Conservation (phyloP, 2,113 vertebrate species). For the Connochaetes taurinus region DNA sequence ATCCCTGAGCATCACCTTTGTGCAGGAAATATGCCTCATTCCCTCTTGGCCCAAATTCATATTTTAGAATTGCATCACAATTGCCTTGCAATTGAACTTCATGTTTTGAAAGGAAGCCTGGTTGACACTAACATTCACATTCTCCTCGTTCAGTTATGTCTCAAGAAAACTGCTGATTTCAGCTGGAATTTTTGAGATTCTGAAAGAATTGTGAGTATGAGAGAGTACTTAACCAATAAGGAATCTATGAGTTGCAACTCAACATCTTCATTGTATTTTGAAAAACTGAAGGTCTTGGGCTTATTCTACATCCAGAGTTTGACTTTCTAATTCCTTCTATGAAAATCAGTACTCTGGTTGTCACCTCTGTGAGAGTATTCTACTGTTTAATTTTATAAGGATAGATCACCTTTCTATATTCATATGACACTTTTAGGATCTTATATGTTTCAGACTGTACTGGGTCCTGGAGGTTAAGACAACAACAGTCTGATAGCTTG, state of each 20-base stretch:
- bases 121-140: slow-evolving; percentile 62
- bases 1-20: slow-evolving; percentile 47
- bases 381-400: not conserved
- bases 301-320: not conserved
- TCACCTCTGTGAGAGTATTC: not conserved
- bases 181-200: slow-evolving; percentile 60
- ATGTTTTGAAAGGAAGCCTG: slow-evolving; percentile 51
- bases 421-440: not conserved
- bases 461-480: no score
- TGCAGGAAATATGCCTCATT: not conserved
- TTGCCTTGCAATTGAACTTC: slow-evolving; percentile 69
- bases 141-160: slow-evolving; percentile 62
- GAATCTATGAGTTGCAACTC: not conserved
- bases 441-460: not conserved
- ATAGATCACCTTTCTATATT: not conserved
- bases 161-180: slow-evolving; percentile 69
- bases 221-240: not conserved
- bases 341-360: not conserved
- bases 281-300: not conserved
- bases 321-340: not conserved
- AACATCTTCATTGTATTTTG: not conserved
- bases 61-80: not conserved
- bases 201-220: not conserved
- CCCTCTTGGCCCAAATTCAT: not conserved
- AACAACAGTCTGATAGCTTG: not conserved